Base-by-base conservation (phyloP, 2,113 vertebrate species). In the Brienomyrus brachyistius region DNA sequence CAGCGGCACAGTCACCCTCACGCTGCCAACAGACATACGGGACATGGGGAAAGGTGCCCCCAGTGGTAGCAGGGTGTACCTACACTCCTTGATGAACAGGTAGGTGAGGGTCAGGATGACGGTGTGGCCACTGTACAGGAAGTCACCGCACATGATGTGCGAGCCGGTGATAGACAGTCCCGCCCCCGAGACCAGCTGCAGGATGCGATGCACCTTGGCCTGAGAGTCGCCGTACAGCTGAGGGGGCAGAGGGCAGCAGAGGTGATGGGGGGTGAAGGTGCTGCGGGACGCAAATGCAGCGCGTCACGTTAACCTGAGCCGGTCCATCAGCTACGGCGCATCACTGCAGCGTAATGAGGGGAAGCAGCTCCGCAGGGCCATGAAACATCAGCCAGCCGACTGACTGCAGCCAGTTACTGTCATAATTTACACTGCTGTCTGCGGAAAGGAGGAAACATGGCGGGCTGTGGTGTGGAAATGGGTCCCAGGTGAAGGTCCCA, bases 71-170 rank as follows among this genome's bases (percentile, higher is more conserved):
- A 40, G 85, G 47, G 31, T 82, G 13, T 31, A 96, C 97, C 96
- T 94, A 98, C 97, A 98, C 92, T 98, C 97, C 91, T 97, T 97
- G 93, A 97, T 97, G 95, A 97, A 98, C 91, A 97, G 93, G 89
- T 97, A 98, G 35, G 95, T 96, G 45, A 98, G 95, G 0, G 97
- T 98, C 91, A 98, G 94, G 15, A 95, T 91, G 56, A 98, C 96
- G 0, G 97, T 97, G 93, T 98, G 97, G 21, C 97, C 97, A 2
- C 97, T 98, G 90, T 97, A 98, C 59, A 98, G 94, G 90, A 97
- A 97, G 92, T 98, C 97, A 90, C 97, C 97, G 0, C 97, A 98
- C 48, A 98, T 91, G 92, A 97, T 95, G 89, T 97, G 97, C 0
- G 97, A 97, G 35, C 97, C 97, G 1, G 97, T 97, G 91, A 98